Evolutionary conservation across 2,797 vertebrate genomes (phyloP), one percentile per base, ranked within the genome.

Genomic region (Gouania willdenowi): DNA sequence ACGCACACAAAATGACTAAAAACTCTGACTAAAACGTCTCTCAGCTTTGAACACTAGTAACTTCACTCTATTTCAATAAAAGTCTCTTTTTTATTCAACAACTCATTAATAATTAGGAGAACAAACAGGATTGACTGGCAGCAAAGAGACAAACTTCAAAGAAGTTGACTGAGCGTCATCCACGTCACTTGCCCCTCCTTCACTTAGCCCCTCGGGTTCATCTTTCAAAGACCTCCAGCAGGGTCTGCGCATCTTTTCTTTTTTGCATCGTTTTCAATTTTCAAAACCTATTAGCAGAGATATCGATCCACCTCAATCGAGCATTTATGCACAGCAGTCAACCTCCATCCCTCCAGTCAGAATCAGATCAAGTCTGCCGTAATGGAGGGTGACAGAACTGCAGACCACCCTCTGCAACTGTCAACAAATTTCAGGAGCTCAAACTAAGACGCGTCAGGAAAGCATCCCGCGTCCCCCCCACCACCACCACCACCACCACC

Each of bases 341-440:
- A 84, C 73, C 79, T 82, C 74, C 82, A 76, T 73, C 72, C 66
- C 67, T 62, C 62, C 57, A 69, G 81, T 86, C 79, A 77, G 53
- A 77, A 77, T 78, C 67, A 59, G 72, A 82, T 73, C 81, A 53
- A 74, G 77, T 82, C 78, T 73, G 49, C 52, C 29, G 1, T 87
- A 83, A 91, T 87, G 63, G 69, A 71, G 71, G 72, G 70, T 83
- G 88, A 76, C 86, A 88, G 68, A 82, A 87, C 79, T 83, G 86
- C 86, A 81, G 85, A 86, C 85, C 80, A 85, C 83, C 87, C 86
- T 82, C 85, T 83, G 87, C 82, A 85, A 77, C 87, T 86, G 85
- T 89, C 89, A 89, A 87, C 87, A 85, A 64, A 86, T 85, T 83
- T 86, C 83, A 83, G 70, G 75, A 77, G 71, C 81, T 81, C 75